These are phyloP conservation scores for Ammodytes dubius DNA, from an alignment of 2,113 vertebrate species.

Conservation along the genomic window DNA sequence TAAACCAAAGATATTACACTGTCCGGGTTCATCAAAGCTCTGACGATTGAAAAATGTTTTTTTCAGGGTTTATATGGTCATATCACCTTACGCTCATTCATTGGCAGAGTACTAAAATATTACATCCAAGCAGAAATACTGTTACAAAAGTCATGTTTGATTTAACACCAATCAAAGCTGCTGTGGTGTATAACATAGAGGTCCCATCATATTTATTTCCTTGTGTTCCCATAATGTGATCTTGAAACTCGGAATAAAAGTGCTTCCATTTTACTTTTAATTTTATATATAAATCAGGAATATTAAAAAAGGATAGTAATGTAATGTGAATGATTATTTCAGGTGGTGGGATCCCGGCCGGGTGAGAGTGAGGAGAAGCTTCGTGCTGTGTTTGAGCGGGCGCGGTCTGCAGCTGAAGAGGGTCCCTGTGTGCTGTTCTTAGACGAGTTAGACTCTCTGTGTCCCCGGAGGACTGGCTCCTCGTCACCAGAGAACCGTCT, in stretches of 20 bases:
- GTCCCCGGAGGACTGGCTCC: constrained; percentile 85
- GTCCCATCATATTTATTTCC: too few species aligned
- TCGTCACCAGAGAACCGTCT: constrained; percentile 89
- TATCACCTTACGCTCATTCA: too few species aligned
- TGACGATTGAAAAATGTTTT: too few species aligned
- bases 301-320: neutral
- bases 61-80: too few species aligned
- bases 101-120: too few species aligned
- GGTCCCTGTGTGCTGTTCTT: constrained; percentile 92
- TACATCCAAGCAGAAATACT: too few species aligned
- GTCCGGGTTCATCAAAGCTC: too few species aligned
- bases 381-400: constrained; percentile 86
- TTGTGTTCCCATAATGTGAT: too few species aligned
- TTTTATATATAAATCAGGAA: neutral
- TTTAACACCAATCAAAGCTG: too few species aligned
- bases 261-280: neutral
- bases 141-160: too few species aligned
- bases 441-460: constrained; percentile 95
- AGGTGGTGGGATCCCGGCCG: constrained; percentile 91
- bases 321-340: neutral
- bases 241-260: too few species aligned
- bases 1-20: neutral
- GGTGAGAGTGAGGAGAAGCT: constrained; percentile 94
- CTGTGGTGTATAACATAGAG: too few species aligned
- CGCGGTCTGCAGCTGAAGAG: constrained; percentile 82